Evolutionary conservation across 2,888 invertebrate genomes (phyloP), one percentile per base, ranked within the genome.

Genomic region (Eremobia ochroleuca): DNA sequence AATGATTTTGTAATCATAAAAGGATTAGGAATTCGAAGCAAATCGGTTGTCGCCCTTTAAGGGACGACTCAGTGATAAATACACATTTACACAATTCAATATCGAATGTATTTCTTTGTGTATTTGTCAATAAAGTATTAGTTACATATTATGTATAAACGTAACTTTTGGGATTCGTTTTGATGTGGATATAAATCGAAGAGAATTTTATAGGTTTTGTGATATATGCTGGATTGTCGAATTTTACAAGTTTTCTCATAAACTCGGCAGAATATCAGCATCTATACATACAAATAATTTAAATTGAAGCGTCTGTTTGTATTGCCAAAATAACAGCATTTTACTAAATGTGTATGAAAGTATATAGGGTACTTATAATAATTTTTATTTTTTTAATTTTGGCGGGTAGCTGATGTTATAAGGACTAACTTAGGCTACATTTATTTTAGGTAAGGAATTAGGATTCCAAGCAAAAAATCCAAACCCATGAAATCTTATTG

Each of bases 41-140:
- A 72, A 79, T 80, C 59, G 76, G 40, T 77, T 59, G 80, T 83
- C 46, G 73, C 65, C 78, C 73, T 81, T 81, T 81, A 61, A 82
- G 66, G 68, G 65, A 87, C 81, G 83, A 79, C 73, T 73, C 46
- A 74, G 64, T 67, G 76, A 78, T 71, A 77, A 82, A 61, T 11
- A 73, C 52, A 74, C 76, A 65, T 77, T 85, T 68, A 65, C 64
- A 61, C 79, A 77, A 81, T 74, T 66, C 58, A 74, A 73, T 77
- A 80, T 75, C 37, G 34, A 64, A 83, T 40, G 78, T 65, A 49
- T 76, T 65, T 49, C 78, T 82, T 72, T 79, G 71, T 79, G 28
- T 76, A 49, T 83, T 78, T 82, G 55, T 74, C 67, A 74, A 77
- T 58, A 43, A 46, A 68, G 13, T 52, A 49, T 74, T 68, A 34